Evolutionary conservation across 1,140 invertebrate genomes (phyloP).

Genomic region (Pseudomyrmex pallidus): DNA sequence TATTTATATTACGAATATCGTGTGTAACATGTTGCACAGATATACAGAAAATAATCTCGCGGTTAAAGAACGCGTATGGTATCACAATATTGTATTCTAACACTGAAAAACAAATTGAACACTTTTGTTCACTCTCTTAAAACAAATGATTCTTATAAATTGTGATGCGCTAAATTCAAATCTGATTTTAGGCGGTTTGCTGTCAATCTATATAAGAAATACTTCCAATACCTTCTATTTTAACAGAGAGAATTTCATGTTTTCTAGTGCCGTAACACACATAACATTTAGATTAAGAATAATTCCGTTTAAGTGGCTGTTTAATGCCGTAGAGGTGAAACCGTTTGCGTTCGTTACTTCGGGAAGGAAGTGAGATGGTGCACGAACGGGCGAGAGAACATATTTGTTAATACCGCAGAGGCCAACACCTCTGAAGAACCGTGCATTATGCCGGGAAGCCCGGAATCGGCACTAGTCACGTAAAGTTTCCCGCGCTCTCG

Average conservation of each 20-base stretch:
- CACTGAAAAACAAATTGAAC: no score
- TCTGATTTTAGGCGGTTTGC: no score
- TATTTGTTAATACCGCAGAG: constrained; percentile 38
- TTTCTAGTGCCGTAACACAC: no score
- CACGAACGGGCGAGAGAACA: constrained; percentile 7
- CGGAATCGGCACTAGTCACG: constrained; percentile 47
- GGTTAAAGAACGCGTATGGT: neutral
- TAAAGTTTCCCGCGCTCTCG: constrained; percentile 15
- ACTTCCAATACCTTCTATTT: no score
- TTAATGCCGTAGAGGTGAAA: neutral
- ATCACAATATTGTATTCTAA: no score
- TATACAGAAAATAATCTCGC: neutral
- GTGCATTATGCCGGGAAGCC: constrained; percentile 8
- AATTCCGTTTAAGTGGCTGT: constrained; percentile 1
- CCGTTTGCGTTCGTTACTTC: constrained; percentile 1
- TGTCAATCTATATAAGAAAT: no score
- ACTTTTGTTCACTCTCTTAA: no score
- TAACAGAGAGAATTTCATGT: no score
- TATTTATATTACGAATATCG: neutral
- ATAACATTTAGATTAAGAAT: neutral
- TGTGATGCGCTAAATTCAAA: no score
- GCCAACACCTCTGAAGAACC: constrained; percentile 41
- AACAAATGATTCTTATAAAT: no score
- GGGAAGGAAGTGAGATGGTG: constrained; percentile 20
- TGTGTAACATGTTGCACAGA: neutral